Conservation (phyloP, 92 coral and sea anemone genomes). For the Blastomussa wellsi region DNA sequence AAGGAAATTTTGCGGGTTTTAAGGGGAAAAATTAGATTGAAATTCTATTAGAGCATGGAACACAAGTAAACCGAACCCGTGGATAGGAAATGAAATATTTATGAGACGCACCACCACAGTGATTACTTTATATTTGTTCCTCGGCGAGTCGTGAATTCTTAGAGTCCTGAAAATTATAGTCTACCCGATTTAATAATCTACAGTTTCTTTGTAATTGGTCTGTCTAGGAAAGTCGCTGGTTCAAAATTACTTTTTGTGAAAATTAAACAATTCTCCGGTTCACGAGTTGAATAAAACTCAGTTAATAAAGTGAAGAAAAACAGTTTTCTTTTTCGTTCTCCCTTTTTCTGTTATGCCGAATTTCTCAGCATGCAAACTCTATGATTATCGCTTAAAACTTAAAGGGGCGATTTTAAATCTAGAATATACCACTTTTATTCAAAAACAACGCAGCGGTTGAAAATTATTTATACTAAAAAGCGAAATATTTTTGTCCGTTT, state of each 20-base stretch:
- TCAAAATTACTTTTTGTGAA: background rate
- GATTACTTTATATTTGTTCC: constrained; percentile 26
- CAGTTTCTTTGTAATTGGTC: constrained; percentile 21
- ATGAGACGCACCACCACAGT: constrained; percentile 9
- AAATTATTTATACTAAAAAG: background rate
- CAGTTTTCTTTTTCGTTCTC: background rate
- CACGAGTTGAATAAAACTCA: background rate
- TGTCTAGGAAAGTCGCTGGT: constrained; percentile 5
- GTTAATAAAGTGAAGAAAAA: background rate
- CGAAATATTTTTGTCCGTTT: background rate
- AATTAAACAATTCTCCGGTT: background rate
- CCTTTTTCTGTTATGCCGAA: background rate
- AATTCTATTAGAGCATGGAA: constrained; percentile 14
- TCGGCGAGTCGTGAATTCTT: constrained; percentile 26
- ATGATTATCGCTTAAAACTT: background rate
- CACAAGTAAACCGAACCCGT: constrained; percentile 13
- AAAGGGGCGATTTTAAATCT: background rate
- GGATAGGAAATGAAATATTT: constrained; percentile 37
- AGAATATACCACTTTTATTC: constrained; percentile 6
- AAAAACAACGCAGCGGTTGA: constrained; percentile 2
- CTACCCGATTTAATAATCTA: constrained; percentile 36
- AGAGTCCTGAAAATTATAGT: constrained; percentile 23
- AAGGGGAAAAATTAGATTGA: constrained; percentile 17
- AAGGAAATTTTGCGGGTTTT: background rate
- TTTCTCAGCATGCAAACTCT: constrained; percentile 15